Conservation (phyloP, 2,113 vertebrate species). For the Anas platyrhynchos region DNA sequence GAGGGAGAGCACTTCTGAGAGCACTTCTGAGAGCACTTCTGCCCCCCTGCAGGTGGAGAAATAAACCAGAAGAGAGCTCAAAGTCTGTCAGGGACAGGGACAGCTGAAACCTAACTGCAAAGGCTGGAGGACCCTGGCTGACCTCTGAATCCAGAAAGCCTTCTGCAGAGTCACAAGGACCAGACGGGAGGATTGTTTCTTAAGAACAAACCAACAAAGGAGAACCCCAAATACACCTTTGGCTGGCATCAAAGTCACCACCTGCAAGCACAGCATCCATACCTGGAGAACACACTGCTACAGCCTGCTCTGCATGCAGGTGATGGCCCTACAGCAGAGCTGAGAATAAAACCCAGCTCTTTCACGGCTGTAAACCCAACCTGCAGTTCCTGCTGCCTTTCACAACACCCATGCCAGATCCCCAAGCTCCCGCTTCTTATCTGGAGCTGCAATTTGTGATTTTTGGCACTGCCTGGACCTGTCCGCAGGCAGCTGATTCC, state of each 20-base stretch:
- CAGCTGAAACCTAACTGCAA: not conserved
- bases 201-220: not conserved
- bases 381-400: not conserved
- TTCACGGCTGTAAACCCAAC: not conserved
- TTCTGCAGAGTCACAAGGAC: not conserved
- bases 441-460: not conserved
- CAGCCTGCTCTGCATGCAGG: accelerated
- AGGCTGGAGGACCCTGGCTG: no score
- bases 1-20: no score
- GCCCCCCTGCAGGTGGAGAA: not conserved
- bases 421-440: not conserved
- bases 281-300: not conserved
- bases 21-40: not conserved
- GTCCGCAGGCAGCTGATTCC: not conserved
- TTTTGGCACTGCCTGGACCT: not conserved
- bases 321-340: not conserved
- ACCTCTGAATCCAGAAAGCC: not conserved
- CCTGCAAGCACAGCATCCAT: not conserved
- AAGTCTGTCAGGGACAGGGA: not conserved
- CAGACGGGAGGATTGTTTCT: not conserved
- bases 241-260: not conserved
- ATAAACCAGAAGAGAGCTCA: not conserved
- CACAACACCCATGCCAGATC: accelerated
- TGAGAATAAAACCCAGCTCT: not conserved
- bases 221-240: not conserved